A percentile compares a stretch with the other conserved stretches of the same genome.
phyloP scores from a whole-genome alignment of 2,113 vertebrate species.

The Grammomys dolichurus region DNA sequence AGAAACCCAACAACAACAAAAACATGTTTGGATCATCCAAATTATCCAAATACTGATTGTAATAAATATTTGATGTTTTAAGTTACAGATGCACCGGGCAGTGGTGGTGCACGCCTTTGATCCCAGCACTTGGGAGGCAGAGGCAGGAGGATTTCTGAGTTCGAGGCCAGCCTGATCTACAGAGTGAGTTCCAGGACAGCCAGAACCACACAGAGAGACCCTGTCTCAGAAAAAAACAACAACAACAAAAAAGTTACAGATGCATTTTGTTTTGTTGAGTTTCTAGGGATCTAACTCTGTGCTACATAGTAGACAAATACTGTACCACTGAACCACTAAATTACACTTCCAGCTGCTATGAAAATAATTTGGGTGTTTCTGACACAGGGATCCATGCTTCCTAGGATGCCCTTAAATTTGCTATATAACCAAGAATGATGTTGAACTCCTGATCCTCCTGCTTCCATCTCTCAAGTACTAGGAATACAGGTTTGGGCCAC shows the following conservation, averaged over 20 bases:
- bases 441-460: neutral
- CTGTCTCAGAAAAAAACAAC: no score
- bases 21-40: no score
- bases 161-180: no score
- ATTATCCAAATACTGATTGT: neutral
- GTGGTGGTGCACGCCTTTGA: no score
- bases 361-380: neutral
- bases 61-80: neutral
- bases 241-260: neutral
- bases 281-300: neutral
- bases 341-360: neutral
- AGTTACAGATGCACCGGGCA: neutral
- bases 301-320: neutral
- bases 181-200: no score
- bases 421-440: neutral
- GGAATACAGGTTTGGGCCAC: neutral
- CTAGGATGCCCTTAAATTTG: neutral
- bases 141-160: no score
- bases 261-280: neutral
- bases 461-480: neutral
- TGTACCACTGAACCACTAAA: neutral
- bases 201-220: no score
- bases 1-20: no score
- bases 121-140: no score
- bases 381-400: neutral